These are phyloP conservation scores for Dioctria rufipes DNA, from an alignment of 2,888 invertebrate genomes.

Conservation along the genomic window DNA sequence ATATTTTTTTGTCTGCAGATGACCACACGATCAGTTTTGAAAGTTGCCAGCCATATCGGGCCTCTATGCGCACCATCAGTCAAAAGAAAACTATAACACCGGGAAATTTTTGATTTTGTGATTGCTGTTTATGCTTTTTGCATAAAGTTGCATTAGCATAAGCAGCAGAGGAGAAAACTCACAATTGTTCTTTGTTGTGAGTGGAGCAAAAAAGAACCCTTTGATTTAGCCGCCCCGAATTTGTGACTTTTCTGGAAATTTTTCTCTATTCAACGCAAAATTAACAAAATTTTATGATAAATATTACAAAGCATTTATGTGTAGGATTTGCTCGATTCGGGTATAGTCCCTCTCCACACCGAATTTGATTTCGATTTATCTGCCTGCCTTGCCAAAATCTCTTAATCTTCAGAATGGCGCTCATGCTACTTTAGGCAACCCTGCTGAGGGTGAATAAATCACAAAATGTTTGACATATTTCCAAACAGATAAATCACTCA, in stretches of 20 bases:
- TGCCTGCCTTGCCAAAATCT: background rate
- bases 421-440: background rate
- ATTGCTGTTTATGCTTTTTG: conserved; percentile 51
- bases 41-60: background rate
- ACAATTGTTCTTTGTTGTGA: conserved; percentile 15
- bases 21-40: background rate
- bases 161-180: conserved; percentile 49
- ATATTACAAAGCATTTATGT: conserved; percentile 8
- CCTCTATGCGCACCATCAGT: background rate
- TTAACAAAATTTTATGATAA: conserved; percentile 45
- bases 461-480: conserved; percentile 69
- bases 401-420: background rate
- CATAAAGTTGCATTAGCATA: conserved; percentile 47
- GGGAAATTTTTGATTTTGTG: conserved; percentile 50
- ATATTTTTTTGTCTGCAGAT: background rate
- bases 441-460: conserved; percentile 60
- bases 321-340: background rate
- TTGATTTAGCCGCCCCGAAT: conserved; percentile 39
- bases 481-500: conserved; percentile 71
- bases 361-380: background rate
- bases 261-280: conserved; percentile 5
- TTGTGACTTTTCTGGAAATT: background rate
- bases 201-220: conserved; percentile 2
- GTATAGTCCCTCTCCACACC: background rate
- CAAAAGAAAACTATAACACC: conserved; percentile 26